A percentile compares a stretch with the other conserved stretches of the same genome.
Evolutionary conservation across 2,888 invertebrate species (phyloP).

Genomic region (Meloe dianella): DNA sequence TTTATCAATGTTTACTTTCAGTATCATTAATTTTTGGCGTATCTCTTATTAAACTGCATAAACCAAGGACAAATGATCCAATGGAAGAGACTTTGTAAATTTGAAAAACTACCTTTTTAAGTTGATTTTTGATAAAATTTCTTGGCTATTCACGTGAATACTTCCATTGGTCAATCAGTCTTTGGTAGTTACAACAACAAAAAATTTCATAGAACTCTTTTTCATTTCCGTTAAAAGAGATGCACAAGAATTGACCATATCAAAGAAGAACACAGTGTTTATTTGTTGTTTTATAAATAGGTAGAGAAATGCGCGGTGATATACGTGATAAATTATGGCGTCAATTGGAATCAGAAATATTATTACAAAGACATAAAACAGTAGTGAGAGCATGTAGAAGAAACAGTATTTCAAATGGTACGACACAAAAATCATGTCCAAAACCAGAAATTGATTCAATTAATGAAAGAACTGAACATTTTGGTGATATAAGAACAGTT

Average conservation of each 20-base stretch:
- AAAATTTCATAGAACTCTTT: too few species aligned
- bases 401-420: conserved; percentile 55
- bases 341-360: conserved; percentile 84
- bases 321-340: conserved; percentile 81
- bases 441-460: conserved; percentile 49
- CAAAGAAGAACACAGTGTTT: not conserved
- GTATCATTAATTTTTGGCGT: not conserved
- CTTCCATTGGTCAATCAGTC: too few species aligned
- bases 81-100: too few species aligned
- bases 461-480: conserved; percentile 54
- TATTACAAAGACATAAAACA: conserved; percentile 84
- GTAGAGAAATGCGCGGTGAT: conserved; percentile 78
- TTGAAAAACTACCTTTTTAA: too few species aligned
- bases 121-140: too few species aligned
- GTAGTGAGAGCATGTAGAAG: conserved; percentile 71
- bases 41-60: too few species aligned
- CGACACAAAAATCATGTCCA: conserved; percentile 47
- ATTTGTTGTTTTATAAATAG: conserved; percentile 38
- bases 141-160: too few species aligned
- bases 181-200: too few species aligned
- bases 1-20: not conserved
- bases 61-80: too few species aligned
- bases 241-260: too few species aligned
- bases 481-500: conserved; percentile 68
- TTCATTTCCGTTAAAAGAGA: too few species aligned